Conservation (phyloP, 2,888 invertebrate genomes). For the Trypoxylon attenuatum region DNA sequence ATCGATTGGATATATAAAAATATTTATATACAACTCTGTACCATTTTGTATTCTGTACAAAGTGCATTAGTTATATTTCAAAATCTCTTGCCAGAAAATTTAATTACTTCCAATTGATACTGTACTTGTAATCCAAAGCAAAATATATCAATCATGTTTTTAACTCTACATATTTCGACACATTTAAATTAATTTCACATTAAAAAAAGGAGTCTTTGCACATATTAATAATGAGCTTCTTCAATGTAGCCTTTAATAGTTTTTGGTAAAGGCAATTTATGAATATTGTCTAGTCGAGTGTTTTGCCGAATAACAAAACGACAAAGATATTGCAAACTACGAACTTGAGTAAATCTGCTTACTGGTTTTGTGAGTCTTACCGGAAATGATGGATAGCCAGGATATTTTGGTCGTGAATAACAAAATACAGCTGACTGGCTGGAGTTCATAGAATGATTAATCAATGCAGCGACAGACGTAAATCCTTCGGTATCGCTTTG, state of each 20-base stretch:
- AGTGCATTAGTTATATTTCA: no score
- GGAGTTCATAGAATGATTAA: slow-evolving; percentile 83
- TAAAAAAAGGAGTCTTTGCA: background rate
- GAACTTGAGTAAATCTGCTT: slow-evolving; percentile 83
- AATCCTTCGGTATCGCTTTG: slow-evolving; percentile 77
- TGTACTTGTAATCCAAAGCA: no score
- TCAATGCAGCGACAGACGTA: slow-evolving; percentile 82
- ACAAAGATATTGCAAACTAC: slow-evolving; percentile 84
- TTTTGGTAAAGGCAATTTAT: slow-evolving; percentile 81
- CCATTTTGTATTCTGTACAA: no score
- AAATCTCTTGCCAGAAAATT: no score
- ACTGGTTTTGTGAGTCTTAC: slow-evolving; percentile 85
- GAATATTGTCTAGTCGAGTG: slow-evolving; percentile 81
- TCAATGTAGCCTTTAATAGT: slow-evolving; percentile 77
- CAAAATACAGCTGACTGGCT: slow-evolving; percentile 84
- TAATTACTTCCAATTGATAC: no score
- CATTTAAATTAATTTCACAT: no score
- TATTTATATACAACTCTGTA: no score
- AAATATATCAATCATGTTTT: no score
- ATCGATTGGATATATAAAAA: no score
- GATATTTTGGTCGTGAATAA: slow-evolving; percentile 81
- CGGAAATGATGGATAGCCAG: slow-evolving; percentile 82
- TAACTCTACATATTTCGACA: no score
- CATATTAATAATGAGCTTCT: slow-evolving; percentile 63
- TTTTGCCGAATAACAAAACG: slow-evolving; percentile 84